Evolutionary conservation across 2,113 vertebrate species (phyloP), one percentile per base, ranked within the genome.

Genomic region (Pampusana beccarii): DNA sequence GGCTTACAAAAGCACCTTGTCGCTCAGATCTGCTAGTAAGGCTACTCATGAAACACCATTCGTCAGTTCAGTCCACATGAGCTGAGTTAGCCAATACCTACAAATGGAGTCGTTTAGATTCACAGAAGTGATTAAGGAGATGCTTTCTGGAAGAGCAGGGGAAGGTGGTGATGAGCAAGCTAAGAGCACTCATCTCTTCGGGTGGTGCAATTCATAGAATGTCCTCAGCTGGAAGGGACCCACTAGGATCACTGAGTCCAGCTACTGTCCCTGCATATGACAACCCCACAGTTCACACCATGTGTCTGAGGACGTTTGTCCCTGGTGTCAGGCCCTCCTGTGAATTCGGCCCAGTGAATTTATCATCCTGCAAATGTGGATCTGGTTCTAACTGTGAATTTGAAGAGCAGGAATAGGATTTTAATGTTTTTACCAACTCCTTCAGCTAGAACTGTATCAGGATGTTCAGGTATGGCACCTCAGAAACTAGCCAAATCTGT

Each of bases 61-160:
- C 44, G 16, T 51, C 3, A 0, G 0, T 36, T 79, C 13, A 46
- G 34, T 71, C 42, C 44, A 38, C 0, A 0, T 31, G 29, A 73
- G 24, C 26, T 44, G 25, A 65, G 10, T 58, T 51, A 33, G 29
- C 13, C 23, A 48, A 18, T 29, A 14, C 3, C 29, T 65, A 48
- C 5, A 3, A 40, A 46, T 51, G 16, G 34, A 51, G 29, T 9
- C 46, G 20, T 56, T 86, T 46, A 42, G 20, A 33, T 21, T 23
- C 34, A 48, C 26, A 65, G 79, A 58, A 38, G 77, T 5, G 11
- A 13, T 12, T 57, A 36, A 65, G 19, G 25, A 79, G 15, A 16
- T 18, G 25, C 4, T 46, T 2, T 71, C 42, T 36, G 17, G 64
- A 61, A 51, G 6, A 65, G 36, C 21, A 38, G 21, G 50, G 5